These are phyloP conservation scores for Bufotes viridis DNA, from an alignment of 2,797 vertebrate genomes.

Conservation along the genomic window DNA sequence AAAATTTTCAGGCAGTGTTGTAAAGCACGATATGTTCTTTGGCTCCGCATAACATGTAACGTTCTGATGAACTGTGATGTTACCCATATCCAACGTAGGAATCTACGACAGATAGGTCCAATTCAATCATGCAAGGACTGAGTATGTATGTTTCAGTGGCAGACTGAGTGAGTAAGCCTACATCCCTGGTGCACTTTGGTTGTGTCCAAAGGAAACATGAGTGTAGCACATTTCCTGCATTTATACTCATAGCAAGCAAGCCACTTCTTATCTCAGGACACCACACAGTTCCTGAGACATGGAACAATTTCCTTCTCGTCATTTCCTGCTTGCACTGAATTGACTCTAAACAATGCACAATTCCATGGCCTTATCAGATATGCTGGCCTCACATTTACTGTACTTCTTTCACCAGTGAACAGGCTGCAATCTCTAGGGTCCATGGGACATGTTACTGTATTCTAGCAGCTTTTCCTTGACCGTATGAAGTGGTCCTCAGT, in stretches of 20 bases:
- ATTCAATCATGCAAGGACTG: constrained; percentile 62
- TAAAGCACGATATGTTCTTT: constrained; percentile 22
- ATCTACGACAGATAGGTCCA: constrained; percentile 65
- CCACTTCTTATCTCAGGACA: constrained; percentile 89
- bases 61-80: constrained; percentile 78
- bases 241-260: constrained; percentile 91
- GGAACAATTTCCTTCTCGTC: constrained; percentile 90
- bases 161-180: constrained; percentile 69
- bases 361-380: constrained; percentile 66
- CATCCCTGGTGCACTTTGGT: constrained; percentile 77
- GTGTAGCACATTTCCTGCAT: constrained; percentile 94
- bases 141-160: constrained; percentile 62
- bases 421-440: constrained; percentile 6
- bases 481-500: neutral
- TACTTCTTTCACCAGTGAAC: constrained; percentile 5
- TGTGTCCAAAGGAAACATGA: constrained; percentile 89
- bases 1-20: constrained; percentile 12
- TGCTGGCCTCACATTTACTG: constrained; percentile 42
- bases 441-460: constrained; percentile 10
- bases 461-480: neutral
- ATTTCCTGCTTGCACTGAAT: constrained; percentile 81
- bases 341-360: constrained; percentile 73
- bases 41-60: constrained; percentile 72
- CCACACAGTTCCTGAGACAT: constrained; percentile 90
- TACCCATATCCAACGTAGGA: constrained; percentile 83